Conservation (phyloP, 1,140 invertebrate species). For the Aphis gossypii region DNA sequence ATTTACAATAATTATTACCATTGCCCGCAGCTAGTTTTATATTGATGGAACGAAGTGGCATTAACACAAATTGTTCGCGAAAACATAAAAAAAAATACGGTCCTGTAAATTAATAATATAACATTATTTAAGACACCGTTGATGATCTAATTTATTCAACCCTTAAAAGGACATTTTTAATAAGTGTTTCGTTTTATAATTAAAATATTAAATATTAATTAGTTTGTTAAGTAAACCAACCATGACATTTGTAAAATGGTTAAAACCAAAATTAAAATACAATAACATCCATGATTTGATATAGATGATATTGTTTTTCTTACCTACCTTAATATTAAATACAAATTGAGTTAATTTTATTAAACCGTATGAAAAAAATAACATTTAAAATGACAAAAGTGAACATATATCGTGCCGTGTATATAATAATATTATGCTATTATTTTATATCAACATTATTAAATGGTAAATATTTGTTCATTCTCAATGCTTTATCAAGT, state of each 20-base stretch:
- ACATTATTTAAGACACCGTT: neutral
- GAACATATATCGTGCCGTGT: neutral
- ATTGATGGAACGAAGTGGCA: neutral
- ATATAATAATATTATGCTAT: neutral
- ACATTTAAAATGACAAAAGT: neutral
- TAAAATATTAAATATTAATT: neutral
- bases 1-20: neutral
- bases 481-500: neutral
- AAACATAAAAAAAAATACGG: neutral
- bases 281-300: neutral
- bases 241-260: neutral
- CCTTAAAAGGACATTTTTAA: neutral
- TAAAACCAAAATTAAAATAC: neutral
- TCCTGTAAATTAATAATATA: neutral
- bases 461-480: neutral
- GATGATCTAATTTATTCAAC: neutral
- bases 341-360: neutral
- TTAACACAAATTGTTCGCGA: neutral
- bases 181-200: neutral
- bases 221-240: neutral
- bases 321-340: too few relatives aligned
- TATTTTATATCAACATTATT: neutral
- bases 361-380: neutral
- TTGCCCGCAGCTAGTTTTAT: neutral
- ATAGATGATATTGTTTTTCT: neutral